phyloP scores from a whole-genome alignment of 1,140 invertebrate genomes.

The Aphis gossypii region DNA sequence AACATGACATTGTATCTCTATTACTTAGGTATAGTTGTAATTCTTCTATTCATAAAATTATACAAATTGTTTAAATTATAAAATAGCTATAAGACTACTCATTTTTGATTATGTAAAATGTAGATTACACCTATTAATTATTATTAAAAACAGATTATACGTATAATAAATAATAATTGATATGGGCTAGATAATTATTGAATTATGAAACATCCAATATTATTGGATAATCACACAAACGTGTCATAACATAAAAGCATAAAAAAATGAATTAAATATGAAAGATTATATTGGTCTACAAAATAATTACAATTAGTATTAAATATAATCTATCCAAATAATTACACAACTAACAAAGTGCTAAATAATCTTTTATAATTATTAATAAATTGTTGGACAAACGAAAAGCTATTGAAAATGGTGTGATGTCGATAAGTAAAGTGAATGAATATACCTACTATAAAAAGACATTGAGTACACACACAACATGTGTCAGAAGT shows the following conservation, averaged over 20 bases:
- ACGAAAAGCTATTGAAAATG: neutral
- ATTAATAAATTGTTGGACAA: neutral
- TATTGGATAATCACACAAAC: neutral
- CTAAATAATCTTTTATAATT: neutral
- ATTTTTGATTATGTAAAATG: neutral
- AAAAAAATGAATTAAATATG: neutral
- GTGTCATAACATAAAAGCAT: neutral
- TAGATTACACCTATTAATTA: neutral
- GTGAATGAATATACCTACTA: neutral
- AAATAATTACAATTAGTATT: neutral
- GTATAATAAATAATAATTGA: neutral
- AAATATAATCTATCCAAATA: neutral
- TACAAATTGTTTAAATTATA: neutral
- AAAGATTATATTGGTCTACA: neutral
- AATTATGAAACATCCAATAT: neutral
- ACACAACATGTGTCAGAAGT: neutral
- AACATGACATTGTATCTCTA: neutral
- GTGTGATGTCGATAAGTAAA: neutral
- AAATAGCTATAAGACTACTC: neutral
- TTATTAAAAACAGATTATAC: neutral
- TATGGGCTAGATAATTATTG: neutral
- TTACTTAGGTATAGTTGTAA: neutral
- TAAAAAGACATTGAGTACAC: neutral
- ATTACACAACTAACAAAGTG: neutral
- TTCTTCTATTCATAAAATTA: neutral